Base-by-base conservation (phyloP, 2,113 vertebrate species). In the Etia nguti region DNA sequence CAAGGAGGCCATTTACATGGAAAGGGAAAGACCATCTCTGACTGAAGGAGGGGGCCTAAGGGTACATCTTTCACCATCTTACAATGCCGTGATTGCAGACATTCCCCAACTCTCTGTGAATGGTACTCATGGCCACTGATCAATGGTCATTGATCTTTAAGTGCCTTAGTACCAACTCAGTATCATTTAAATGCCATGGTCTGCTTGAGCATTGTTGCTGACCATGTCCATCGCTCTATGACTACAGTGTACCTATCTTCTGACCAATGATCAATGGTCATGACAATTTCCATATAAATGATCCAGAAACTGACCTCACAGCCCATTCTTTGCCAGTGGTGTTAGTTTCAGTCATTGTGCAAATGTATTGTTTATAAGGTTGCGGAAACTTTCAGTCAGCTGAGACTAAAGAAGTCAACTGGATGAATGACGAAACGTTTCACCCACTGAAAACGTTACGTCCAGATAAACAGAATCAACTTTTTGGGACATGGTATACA, bases 391-490 rank as follows among this genome's bases (percentile, higher is more conserved):
- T 56, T n/a, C 54, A 24, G n/a, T 4, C n/a, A 55, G 54, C 22
- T 4, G 12, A 65, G 38, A 73, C 3, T 73, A 22, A 46, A 75
- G 68, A 75, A 29, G 70, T 75, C 24, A 29, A 7, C 31, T 65
- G 4, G 31, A 65, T 38, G 31, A 65, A n/a, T 38, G 60, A n/a
- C 1, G 0, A 65, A 65, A 65, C 12, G 31, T 65, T 65, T 65
- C 31, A 65, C 18, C 31, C 2, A n/a, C 18, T 65, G 18, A 65
- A 65, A 20, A 38, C 0, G 12, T 65, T 38, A 38, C 18, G 0
- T 38, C 34, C 34, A 3, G 1, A 65, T 65, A 38, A 65, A 38
- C 1, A 48, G 22, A 70, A 70, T 41, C 31, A 65, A 2, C 60
- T 38, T 65, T 38, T 65, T 38, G 60, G 60, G 10, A 65, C 34